Base-by-base conservation (phyloP, 2,797 vertebrate species). In the Pygocentrus nattereri region DNA sequence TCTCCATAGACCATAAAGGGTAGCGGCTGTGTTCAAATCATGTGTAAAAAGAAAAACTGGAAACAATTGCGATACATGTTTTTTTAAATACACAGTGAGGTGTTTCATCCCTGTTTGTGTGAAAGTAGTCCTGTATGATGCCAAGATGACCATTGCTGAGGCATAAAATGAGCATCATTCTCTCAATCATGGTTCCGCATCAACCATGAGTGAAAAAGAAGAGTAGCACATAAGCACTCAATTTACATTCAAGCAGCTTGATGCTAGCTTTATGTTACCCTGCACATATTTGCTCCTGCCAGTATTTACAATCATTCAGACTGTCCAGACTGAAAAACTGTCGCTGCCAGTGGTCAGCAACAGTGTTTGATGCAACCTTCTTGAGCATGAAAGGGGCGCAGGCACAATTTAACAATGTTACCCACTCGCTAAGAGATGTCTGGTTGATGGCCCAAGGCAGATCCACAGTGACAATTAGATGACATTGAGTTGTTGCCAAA, bases 401-500 rank as follows among this genome's bases (percentile, higher is more conserved):
- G 75, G 75, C 74, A 23, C 76, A 73, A 81, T 86, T 85, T 79
- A 49, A 71, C 49, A 64, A n/a, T 47, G 52, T 54, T 81, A 69
- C 65, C 74, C 74, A 2, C 41, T 34, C 58, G 38, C 75, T 72
- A 52, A 83, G 65, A 82, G 71, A 62, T 80, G 76, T 44, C 56
- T 81, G 72, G 81, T 81, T 85, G 80, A 86, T 79, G 72, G 79
- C 73, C 80, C 76, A 81, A 69, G 70, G 73, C 65, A 80, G 72
- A 82, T 80, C 64, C 59, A 61, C 49, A 62, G 71, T 80, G 82
- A 79, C 80, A 83, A 81, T 85, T 81, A 82, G 64, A 81, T 82
- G 80, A 77, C 76, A 82, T 70, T 62, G 77, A 86, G 75, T 30
- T 74, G 58, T 83, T 81, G 79, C 82, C 76, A 78, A 85, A 80